phyloP scores from a whole-genome alignment of 2,797 vertebrate genomes.

The Xenopus petersii region DNA sequence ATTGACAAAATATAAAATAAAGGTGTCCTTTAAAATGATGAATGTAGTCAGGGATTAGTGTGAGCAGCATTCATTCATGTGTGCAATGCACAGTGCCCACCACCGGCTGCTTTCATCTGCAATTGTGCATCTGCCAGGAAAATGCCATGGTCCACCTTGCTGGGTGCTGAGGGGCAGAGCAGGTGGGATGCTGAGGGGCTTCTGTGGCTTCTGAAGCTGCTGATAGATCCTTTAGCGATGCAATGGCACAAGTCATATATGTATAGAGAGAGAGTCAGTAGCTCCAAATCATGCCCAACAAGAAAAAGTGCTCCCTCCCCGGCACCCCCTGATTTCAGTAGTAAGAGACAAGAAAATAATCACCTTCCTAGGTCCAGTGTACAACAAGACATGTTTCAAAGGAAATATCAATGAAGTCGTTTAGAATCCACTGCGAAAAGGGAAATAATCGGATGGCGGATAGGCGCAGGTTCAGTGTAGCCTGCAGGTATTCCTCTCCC shows the following conservation, averaged over 20 bases:
- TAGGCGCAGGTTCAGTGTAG: background rate
- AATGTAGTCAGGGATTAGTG: conserved; percentile 10
- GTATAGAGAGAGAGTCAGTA: background rate
- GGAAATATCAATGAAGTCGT: background rate
- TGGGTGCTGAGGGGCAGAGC: background rate
- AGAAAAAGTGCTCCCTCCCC: background rate
- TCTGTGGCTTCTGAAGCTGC: background rate
- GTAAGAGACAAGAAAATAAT: background rate
- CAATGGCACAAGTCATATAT: background rate
- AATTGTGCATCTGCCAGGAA: conserved; percentile 14
- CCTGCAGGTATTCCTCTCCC: conserved; percentile 5
- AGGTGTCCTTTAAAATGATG: background rate
- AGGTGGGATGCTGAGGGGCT: conserved; percentile 12
- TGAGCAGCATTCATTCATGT: conserved; percentile 28
- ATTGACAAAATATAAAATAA: conserved; percentile 3
- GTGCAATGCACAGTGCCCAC: conserved; percentile 30
- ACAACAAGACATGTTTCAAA: too few species aligned
- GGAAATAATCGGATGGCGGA: too few species aligned
- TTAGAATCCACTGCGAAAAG: conserved; percentile 26
- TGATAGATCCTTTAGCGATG: conserved; percentile 5
- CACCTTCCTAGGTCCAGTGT: background rate
- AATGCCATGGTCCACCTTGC: conserved; percentile 31
- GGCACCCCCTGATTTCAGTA: background rate
- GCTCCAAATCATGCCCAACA: conserved; percentile 13
- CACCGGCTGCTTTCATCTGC: conserved; percentile 19